A percentile compares a stretch with the other conserved stretches of the same genome.
These are phyloP conservation scores for Calliopum simillimum DNA, from an alignment of 2,888 invertebrate species.

Conservation along the genomic window DNA sequence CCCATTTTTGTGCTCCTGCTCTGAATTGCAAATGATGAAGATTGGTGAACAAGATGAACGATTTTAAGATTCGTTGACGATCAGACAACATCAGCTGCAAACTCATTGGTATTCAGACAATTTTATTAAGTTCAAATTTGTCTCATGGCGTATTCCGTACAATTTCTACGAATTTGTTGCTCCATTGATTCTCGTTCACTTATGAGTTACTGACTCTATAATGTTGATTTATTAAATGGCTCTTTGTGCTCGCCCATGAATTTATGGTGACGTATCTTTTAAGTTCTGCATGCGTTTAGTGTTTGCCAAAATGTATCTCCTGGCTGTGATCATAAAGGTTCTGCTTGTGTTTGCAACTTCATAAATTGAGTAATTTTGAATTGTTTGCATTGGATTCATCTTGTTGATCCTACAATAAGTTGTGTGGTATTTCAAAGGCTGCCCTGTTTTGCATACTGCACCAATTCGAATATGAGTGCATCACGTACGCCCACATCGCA, in stretches of 20 bases:
- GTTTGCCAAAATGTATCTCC: background rate
- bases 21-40: too few species aligned
- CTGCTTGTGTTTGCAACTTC: slow-evolving; percentile 41
- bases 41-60: too few species aligned
- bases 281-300: slow-evolving; percentile 14
- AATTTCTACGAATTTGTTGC: slow-evolving; percentile 5
- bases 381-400: slow-evolving; percentile 20
- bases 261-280: slow-evolving; percentile 47
- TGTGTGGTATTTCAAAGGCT: slow-evolving; percentile 41
- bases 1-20: too few species aligned
- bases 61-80: too few species aligned
- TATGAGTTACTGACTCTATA: slow-evolving; percentile 20
- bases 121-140: too few species aligned
- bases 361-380: slow-evolving; percentile 52
- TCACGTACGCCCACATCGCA: slow-evolving; percentile 47
- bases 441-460: background rate
- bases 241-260: slow-evolving; percentile 42
- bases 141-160: too few species aligned
- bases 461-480: background rate
- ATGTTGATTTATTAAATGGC: slow-evolving; percentile 2
- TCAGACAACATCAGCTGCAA: too few species aligned
- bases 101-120: too few species aligned
- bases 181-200: background rate
- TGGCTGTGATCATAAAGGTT: slow-evolving; percentile 43
- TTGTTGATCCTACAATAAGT: slow-evolving; percentile 34